Evolutionary conservation across 2,113 vertebrate genomes (phyloP), one percentile per base, ranked within the genome.

Genomic region (Tyrannus savana): DNA sequence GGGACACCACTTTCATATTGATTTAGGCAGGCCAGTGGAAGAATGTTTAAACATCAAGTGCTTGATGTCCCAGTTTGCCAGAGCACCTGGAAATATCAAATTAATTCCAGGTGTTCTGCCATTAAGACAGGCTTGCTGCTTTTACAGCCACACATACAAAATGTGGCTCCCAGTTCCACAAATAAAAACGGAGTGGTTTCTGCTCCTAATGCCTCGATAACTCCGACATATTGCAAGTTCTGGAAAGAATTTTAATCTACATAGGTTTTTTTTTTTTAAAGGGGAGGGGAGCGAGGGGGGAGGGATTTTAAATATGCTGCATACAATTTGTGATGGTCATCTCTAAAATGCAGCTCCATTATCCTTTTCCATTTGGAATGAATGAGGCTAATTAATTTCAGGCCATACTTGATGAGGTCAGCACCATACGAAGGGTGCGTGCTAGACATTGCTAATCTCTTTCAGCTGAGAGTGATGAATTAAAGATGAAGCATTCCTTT

Each of bases 371-470:
- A 98, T 98, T 98, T 98, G 97, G 97, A 98, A 98, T 98, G 98
- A 98, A 98, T 98, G 98, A 98, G 97, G 97, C 98, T 98, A 98
- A 98, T 98, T 98, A 98, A 98, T 98, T 98, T 98, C 98, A 98
- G 98, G 97, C 98, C 98, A 98, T 98, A 98, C 98, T 98, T 98
- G 98, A 98, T 98, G 98, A 98, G 98, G 98, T 98, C 98, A 98
- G 98, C 98, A 98, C 97, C 98, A 98, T 97, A 96, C 96, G 97
- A 98, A 96, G 97, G 97, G 97, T 98, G 97, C 96, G 97, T 98
- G 98, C 98, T 97, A 98, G 98, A 98, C 98, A 98, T 98, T 96
- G 98, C 98, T 98, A 98, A 98, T 98, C 98, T 98, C 98, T 98
- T 98, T 98, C 98, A 98, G 98, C 98, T 98, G 98, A 98, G 98